phyloP scores from a whole-genome alignment of 1,140 invertebrate species.

The Mylabris phalerata region DNA sequence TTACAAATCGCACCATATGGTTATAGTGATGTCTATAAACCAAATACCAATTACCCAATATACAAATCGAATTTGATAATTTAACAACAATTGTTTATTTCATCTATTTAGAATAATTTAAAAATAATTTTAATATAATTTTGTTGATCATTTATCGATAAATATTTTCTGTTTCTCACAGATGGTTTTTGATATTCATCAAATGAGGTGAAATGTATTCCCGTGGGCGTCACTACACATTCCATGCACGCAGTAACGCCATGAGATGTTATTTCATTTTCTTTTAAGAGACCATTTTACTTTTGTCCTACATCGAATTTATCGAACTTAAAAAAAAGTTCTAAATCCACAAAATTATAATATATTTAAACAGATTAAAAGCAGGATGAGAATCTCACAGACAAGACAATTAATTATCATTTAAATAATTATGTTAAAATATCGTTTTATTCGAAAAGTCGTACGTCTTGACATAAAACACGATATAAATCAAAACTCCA shows the following conservation, averaged over 20 bases:
- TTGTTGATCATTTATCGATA: conserved; percentile 1
- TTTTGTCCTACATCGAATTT: too few species aligned
- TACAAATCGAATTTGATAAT: neutral
- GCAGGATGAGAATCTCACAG: too few species aligned
- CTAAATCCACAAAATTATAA: too few species aligned
- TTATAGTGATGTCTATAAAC: conserved; percentile 7
- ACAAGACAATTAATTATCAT: conserved; percentile 6
- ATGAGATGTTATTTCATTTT: conserved; percentile 16
- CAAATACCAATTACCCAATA: neutral
- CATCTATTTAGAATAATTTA: too few species aligned
- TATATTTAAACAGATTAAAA: too few species aligned
- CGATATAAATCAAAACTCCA: conserved; percentile 13
- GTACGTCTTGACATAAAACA: conserved; percentile 9
- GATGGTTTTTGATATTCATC: conserved; percentile 17
- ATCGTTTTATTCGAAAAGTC: conserved; percentile 11
- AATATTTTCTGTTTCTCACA: conserved; percentile 17
- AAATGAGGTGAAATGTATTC: conserved; percentile 15
- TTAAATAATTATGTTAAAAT: conserved; percentile 13
- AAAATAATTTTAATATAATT: too few species aligned
- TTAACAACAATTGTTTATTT: too few species aligned
- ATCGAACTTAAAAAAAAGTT: too few species aligned
- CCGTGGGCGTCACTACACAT: conserved; percentile 15
- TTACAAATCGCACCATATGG: conserved; percentile 16
- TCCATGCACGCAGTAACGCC: conserved; percentile 17
- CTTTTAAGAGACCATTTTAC: neutral